Conservation (phyloP, 2,113 vertebrate genomes). For the Hydrochoerus hydrochaeris region DNA sequence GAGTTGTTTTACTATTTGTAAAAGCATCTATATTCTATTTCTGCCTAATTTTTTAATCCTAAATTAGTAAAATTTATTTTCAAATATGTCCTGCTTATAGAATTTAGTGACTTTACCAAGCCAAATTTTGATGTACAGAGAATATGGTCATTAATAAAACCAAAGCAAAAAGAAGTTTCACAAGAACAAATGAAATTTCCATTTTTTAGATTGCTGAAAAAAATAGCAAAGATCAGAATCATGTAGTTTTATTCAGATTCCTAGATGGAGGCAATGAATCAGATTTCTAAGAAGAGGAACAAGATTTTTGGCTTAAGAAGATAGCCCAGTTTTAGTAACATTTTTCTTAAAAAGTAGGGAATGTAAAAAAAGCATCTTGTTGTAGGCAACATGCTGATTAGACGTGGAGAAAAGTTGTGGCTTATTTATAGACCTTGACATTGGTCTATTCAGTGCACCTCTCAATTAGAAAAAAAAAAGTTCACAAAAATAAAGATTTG, state of each 20-base stretch:
- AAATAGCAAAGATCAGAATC: background rate
- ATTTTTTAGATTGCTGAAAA: conserved; percentile 25
- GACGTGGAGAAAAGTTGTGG: conserved; percentile 60
- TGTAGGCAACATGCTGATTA: conserved; percentile 72
- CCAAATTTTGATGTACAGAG: background rate
- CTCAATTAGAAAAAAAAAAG: conserved; percentile 73
- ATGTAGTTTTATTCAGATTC: conserved; percentile 58
- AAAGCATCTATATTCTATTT: conserved; percentile 50
- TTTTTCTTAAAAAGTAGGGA: conserved; percentile 63
- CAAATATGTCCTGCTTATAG: background rate
- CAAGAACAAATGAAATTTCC: background rate
- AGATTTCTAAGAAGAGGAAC: conserved; percentile 69
- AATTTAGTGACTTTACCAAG: background rate
- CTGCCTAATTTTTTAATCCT: conserved; percentile 40
- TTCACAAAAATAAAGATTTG: conserved; percentile 64
- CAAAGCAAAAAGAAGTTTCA: background rate
- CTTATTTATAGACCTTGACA: conserved; percentile 76
- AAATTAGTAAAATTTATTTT: conserved; percentile 11
- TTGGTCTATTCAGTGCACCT: conserved; percentile 53
- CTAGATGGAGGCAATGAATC: conserved; percentile 63
- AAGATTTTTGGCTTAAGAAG: conserved; percentile 48
- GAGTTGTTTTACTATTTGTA: conserved; percentile 22
- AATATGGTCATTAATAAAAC: background rate
- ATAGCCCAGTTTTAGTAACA: conserved; percentile 62
- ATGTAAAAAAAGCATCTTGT: conserved; percentile 64